Evolutionary conservation across 2,888 invertebrate genomes (phyloP), one percentile per base, ranked within the genome.

Genomic region (Ganaspis brasiliensis): DNA sequence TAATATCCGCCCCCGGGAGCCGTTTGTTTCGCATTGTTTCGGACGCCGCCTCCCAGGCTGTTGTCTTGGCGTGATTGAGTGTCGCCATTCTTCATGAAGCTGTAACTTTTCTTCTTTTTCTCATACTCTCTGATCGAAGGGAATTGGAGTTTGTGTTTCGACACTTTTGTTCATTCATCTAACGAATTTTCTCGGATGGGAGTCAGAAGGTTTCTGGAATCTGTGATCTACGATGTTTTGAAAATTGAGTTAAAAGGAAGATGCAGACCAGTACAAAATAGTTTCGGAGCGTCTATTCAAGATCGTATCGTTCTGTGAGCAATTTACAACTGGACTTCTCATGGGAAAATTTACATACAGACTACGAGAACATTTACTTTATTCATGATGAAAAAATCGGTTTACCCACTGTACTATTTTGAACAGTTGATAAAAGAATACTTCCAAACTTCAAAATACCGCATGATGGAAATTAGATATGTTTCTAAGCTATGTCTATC

Each of bases 21-120:
- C 90, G 91, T 91, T 91, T 91, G 90, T 91, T 91, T 91, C 89
- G 91, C 85, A 91, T 91, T 91, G 91, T 91, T 91, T 91, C 87
- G 89, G 89, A 85, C 87, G 82, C 84, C 82, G 81, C 78, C 83
- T 84, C 85, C 84, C 84, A 82, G 86, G 85, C 85, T 84, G 87
- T 87, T 89, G 88, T 89, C 90, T 89, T 88, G 88, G 87, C 86
- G 88, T 91, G 91, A 91, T 91, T 89, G 91, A 91, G 91, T 90
- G 86, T 89, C 88, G 86, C 91, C 87, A 90, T 91, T 89, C 87
- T 90, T 91, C 87, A 91, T 90, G 84, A 84, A 79, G 57, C 52
- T 67, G 31, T 73, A 45, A 73, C 74, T 67, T 75, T 75, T 74
- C 70, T 70, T 72, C 72, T 74, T 21, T 37, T 71, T 52, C 49